Evolutionary conservation across 2,888 invertebrate species (phyloP).

Genomic region (Chrysopilus asiliformis): DNA sequence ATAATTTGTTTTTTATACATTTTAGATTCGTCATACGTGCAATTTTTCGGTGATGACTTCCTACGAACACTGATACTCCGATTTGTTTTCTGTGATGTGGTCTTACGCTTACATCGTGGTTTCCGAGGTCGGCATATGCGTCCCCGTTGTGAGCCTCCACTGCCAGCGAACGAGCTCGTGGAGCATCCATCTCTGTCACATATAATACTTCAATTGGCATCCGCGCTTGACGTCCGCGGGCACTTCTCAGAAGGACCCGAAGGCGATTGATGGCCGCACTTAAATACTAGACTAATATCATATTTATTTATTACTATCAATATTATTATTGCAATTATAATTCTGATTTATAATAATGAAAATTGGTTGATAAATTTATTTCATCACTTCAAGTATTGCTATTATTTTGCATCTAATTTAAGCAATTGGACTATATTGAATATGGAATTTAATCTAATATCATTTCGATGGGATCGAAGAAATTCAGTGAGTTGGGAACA

Average conservation of each 20-base stretch:
- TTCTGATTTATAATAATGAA: neutral
- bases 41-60: conserved; percentile 93
- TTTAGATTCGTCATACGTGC: conserved; percentile 58
- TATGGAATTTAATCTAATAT: too few species aligned
- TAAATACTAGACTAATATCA: conserved; percentile 7
- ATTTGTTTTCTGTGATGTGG: conserved; percentile 87
- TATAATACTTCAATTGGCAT: conserved; percentile 69
- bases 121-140: conserved; percentile 74
- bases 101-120: conserved; percentile 74
- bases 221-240: conserved; percentile 65
- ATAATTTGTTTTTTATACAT: neutral
- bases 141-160: conserved; percentile 70
- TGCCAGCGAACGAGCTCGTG: conserved; percentile 76
- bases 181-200: conserved; percentile 70
- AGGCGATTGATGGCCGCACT: conserved; percentile 35
- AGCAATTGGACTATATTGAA: too few species aligned
- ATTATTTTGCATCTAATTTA: too few species aligned
- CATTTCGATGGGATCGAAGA: too few species aligned
- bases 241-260: conserved; percentile 37
- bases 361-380: neutral
- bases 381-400: neutral
- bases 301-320: too few species aligned
- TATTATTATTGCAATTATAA: conserved; percentile 3
- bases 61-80: conserved; percentile 75
- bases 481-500: too few species aligned